A percentile compares a stretch with the other conserved stretches of the same genome.
phyloP scores from a whole-genome alignment of 2,888 invertebrate species.

The Tipula vernalis region DNA sequence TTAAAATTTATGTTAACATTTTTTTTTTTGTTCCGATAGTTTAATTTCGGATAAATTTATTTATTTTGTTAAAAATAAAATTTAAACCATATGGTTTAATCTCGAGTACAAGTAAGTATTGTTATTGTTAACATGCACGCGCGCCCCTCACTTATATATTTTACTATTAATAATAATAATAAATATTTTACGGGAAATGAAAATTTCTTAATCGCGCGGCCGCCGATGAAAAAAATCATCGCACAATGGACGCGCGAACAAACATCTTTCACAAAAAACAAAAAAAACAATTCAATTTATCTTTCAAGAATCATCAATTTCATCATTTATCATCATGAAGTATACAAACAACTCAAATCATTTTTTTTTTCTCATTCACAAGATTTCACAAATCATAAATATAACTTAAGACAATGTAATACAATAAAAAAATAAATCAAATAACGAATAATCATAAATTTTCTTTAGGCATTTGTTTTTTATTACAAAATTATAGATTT shows the following conservation, averaged over 20 bases:
- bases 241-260: neutral
- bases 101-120: neutral
- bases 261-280: too few relatives aligned
- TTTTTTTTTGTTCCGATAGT: neutral
- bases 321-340: neutral
- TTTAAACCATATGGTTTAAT: neutral
- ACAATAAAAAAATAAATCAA: neutral
- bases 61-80: neutral
- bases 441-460: neutral
- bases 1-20: neutral
- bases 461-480: neutral
- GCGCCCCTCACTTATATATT: neutral
- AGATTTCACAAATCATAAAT: neutral
- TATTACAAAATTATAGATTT: neutral
- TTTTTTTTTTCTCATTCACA: neutral
- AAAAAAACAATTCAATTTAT: neutral
- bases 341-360: neutral
- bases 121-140: neutral
- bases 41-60: neutral
- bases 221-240: neutral
- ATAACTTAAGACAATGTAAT: neutral
- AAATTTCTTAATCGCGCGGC: neutral
- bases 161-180: neutral
- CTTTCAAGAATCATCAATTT: neutral
- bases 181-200: neutral